Evolutionary conservation across 2,888 invertebrate genomes (phyloP).

Genomic region (Lobophora halterata): DNA sequence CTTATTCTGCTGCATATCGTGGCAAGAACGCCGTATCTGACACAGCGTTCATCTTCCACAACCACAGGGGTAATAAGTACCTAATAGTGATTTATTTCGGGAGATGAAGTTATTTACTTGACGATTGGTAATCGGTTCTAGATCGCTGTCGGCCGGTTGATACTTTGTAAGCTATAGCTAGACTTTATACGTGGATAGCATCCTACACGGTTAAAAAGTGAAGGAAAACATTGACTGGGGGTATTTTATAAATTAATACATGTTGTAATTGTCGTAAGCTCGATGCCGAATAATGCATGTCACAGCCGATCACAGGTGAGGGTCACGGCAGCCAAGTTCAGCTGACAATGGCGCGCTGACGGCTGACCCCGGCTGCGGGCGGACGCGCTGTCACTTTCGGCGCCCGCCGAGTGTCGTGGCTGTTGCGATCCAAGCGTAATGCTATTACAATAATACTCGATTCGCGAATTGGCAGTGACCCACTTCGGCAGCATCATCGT

Average conservation of each 20-base stretch:
- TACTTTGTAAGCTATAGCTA: slow-evolving; percentile 27
- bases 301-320: slow-evolving; percentile 51
- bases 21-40: slow-evolving; percentile 45
- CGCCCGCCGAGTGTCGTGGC: slow-evolving; percentile 26
- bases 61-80: slow-evolving; percentile 47
- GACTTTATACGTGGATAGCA: slow-evolving; percentile 13
- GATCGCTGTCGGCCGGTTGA: slow-evolving; percentile 22
- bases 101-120: slow-evolving; percentile 55
- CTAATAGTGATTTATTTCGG: slow-evolving; percentile 53
- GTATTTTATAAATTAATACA: slow-evolving; percentile 15
- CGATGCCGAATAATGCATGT: slow-evolving; percentile 32
- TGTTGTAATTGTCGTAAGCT: slow-evolving; percentile 21
- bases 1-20: slow-evolving; percentile 44
- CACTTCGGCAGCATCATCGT: slow-evolving; percentile 44
- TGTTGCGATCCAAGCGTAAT: slow-evolving; percentile 47
- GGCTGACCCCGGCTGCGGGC: slow-evolving; percentile 39
- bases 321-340: slow-evolving; percentile 52
- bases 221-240: slow-evolving; percentile 21
- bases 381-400: slow-evolving; percentile 28
- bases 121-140: slow-evolving; percentile 40
- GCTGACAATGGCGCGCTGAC: slow-evolving; percentile 50
- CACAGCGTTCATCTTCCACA: slow-evolving; percentile 45
- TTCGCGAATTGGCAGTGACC: slow-evolving; percentile 65
- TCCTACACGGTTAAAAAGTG: slow-evolving; percentile 18
- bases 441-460: slow-evolving; percentile 55